These are phyloP conservation scores for Oryzias sinensis DNA, from an alignment of 2,797 vertebrate species.

Conservation along the genomic window DNA sequence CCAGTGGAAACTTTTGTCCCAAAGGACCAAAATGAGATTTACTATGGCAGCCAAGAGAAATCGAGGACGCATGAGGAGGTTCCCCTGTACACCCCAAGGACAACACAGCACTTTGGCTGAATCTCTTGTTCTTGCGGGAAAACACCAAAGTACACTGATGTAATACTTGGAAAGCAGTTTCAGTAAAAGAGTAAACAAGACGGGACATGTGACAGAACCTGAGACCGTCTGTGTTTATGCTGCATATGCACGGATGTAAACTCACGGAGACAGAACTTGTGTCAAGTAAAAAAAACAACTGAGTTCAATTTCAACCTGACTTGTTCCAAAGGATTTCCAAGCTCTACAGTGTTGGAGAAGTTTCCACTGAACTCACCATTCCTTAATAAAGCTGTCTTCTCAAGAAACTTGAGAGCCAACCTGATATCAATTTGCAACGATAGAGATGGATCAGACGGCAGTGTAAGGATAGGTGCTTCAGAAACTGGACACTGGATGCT, in stretches of 20 bases:
- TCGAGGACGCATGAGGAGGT: no score
- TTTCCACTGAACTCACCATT: constrained; percentile 38
- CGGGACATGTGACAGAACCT: constrained; percentile 50
- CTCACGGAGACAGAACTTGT: background rate
- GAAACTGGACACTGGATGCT: constrained; percentile 22
- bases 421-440: no score
- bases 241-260: constrained; percentile 14
- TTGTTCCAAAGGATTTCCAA: constrained; percentile 6
- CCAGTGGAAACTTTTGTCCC: constrained; percentile 43
- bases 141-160: constrained; percentile 12
- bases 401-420: constrained; percentile 54
- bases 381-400: constrained; percentile 30
- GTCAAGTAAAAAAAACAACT: background rate
- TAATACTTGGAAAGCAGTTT: constrained; percentile 25
- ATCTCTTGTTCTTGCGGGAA: constrained; percentile 8
- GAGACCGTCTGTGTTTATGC: constrained; percentile 39
- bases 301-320: no score
- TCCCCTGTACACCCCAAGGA: background rate
- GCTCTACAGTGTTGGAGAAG: background rate
- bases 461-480: constrained; percentile 15
- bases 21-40: constrained; percentile 36
- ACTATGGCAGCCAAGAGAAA: no score
- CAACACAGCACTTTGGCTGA: constrained; percentile 27
- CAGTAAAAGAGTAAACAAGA: constrained; percentile 31
- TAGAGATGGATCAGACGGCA: constrained; percentile 52